These are phyloP conservation scores for Daboia siamensis DNA, from an alignment of 2,113 vertebrate genomes.

Conservation along the genomic window DNA sequence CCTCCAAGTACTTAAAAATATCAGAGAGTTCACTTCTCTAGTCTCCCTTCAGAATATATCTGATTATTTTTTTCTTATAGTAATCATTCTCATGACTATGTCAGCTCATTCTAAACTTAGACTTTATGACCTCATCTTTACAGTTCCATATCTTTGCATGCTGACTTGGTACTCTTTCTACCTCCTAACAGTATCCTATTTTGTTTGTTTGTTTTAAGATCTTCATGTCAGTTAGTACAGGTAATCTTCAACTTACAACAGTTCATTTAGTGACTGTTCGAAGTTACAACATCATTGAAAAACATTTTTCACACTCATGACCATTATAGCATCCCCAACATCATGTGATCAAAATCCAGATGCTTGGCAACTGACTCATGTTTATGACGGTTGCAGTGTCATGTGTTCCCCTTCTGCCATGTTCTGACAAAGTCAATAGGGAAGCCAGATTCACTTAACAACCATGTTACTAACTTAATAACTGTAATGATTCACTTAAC, in stretches of 20 bases:
- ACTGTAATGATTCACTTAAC: neutral
- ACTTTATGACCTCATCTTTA: neutral
- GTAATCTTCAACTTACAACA: neutral
- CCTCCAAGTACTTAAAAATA: neutral
- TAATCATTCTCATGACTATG: neutral
- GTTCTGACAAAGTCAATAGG: no score
- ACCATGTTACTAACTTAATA: no score
- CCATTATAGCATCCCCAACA: no score
- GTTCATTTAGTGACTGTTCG: neutral
- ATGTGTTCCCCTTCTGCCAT: neutral
- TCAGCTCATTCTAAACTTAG: neutral
- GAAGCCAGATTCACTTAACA: no score
- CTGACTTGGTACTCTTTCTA: neutral
- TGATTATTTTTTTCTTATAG: neutral
- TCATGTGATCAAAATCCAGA: no score
- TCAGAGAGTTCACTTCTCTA: neutral
- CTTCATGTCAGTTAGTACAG: neutral
- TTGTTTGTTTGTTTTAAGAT: neutral
- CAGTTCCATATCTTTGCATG: neutral
- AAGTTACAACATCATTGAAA: neutral
- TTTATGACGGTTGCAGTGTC: no score
- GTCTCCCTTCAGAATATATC: neutral
- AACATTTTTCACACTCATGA: no score
- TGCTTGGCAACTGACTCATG: no score
- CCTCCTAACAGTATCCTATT: neutral